phyloP scores from a whole-genome alignment of 2,888 invertebrate species.

The Tanytarsus gracilentus region DNA sequence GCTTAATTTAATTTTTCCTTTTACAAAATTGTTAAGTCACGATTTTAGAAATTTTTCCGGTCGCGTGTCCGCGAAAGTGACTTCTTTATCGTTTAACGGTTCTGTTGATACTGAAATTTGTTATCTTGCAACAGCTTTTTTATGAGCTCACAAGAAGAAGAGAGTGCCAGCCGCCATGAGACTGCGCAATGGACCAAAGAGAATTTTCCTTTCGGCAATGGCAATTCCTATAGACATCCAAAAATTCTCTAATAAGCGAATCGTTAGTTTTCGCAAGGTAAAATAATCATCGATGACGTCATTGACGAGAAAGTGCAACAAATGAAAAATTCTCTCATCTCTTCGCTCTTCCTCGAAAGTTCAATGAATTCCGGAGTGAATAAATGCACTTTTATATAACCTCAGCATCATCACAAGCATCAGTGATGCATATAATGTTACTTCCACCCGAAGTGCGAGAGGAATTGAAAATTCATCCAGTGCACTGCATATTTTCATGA shows the following conservation, averaged over 20 bases:
- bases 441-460: no score
- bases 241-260: neutral
- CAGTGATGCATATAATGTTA: no score
- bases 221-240: neutral
- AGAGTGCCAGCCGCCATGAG: no score
- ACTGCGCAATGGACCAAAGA: constrained; percentile 27
- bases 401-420: neutral
- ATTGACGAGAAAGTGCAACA: constrained; percentile 9
- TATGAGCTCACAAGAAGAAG: no score
- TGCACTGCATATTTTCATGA: no score
- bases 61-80: no score
- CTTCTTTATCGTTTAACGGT: constrained; percentile 1
- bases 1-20: no score
- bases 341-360: constrained; percentile 7
- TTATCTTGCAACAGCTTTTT: neutral
- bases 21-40: no score
- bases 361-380: neutral
- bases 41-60: no score
- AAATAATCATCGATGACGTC: neutral
- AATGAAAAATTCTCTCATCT: neutral
- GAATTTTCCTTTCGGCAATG: neutral
- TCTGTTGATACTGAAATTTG: constrained; percentile 29
- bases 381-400: neutral
- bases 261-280: neutral
- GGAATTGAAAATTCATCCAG: no score